phyloP scores from a whole-genome alignment of 92 coral and sea anemone genomes.

The Zoanthus sociatus region DNA sequence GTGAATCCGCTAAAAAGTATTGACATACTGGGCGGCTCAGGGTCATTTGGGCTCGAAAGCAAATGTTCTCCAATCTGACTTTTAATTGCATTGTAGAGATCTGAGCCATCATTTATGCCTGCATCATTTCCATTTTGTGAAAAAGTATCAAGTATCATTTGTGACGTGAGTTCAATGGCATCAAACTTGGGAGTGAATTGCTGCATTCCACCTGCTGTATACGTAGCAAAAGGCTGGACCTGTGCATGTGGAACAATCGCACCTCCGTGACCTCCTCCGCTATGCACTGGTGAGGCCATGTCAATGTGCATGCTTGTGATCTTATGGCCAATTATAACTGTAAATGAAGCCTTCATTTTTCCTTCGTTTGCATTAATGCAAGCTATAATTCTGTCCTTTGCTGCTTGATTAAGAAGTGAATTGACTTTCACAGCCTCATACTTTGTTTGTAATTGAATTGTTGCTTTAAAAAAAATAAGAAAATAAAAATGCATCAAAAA shows the following conservation, averaged over 20 bases:
- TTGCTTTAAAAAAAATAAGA: not conserved
- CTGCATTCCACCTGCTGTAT: too few relatives aligned
- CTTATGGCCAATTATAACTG: not conserved
- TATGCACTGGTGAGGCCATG: not conserved
- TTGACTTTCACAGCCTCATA: not conserved
- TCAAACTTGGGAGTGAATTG: not conserved
- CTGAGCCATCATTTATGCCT: not conserved
- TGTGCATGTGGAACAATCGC: constrained; percentile 38
- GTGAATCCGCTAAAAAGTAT: too few relatives aligned
- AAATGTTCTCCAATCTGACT: not conserved
- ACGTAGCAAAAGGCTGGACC: not conserved
- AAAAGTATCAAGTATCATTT: constrained; percentile 7
- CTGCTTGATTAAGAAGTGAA: not conserved
- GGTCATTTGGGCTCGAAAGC: not conserved
- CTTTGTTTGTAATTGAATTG: not conserved
- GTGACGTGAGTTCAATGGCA: constrained; percentile 12
- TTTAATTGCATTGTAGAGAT: not conserved
- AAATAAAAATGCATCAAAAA: too few relatives aligned
- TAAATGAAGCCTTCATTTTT: not conserved
- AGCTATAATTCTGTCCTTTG: not conserved
- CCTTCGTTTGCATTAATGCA: not conserved
- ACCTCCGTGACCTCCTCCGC: not conserved
- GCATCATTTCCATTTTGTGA: not conserved
- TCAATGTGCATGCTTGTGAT: constrained; percentile 28
- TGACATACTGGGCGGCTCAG: not conserved